Evolutionary conservation across 2,113 vertebrate genomes (phyloP), one percentile per base, ranked within the genome.

Genomic region (Charina bottae): DNA sequence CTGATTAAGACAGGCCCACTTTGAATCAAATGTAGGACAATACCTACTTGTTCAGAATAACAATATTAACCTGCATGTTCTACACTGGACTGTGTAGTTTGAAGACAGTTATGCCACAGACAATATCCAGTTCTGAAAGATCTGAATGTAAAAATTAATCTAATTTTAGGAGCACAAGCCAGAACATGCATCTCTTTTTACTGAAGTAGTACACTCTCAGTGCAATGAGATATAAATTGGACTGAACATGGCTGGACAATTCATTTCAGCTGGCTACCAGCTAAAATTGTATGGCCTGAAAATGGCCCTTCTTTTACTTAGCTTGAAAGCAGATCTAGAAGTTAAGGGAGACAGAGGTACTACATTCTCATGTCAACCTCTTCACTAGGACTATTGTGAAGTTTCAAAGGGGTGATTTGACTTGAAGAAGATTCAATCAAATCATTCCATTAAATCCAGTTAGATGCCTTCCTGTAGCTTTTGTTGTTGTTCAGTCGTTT

Each of bases 91-190:
- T 49, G 21, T 62, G 28, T 87, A 33, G 9, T 58, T 87, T 87
- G n/a, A 58, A 58, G n/a, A 58, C 55, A 59, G 56, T 17, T 53
- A 68, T 53, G 10, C 26, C 26, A 53, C n/a, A 42, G 10, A 89
- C 3, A 89, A 28, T 53, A 49, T 89, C 37, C 12, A 26, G 49
- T 60, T 88, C 58, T 26, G n/a, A 88, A 89, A 23, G 12, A 64
- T 89, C 46, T 89, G 24, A 64, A 89, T 64, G 42, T n/a, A 46
- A 62, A 64, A 53, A 89, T 62, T 53, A 89, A 64, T 89, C 86
- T 87, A 60, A 28, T 62, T 88, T 17, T 56, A 21, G 56, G 21
- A n/a, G 21, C 17, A 49, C 59, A 62, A 49, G 42, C 6, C 46
- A 62, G 87, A 64, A 9, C 23, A 53, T 59, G 19, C 37, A 49